Conservation (phyloP, 2,888 invertebrate genomes). For the Rhingia rostrata region DNA sequence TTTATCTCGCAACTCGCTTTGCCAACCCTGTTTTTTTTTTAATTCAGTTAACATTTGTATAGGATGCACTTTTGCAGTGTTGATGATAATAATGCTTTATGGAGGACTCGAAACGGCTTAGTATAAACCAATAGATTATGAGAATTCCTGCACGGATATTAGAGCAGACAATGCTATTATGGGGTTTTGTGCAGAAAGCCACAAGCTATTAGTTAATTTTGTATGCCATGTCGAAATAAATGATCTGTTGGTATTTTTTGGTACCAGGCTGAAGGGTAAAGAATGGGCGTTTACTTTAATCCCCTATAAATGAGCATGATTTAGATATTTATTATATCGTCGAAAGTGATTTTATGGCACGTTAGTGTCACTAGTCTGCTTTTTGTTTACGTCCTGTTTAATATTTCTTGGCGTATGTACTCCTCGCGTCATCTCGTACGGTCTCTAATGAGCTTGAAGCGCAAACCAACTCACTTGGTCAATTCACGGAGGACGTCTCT, state of each 20-base stretch:
- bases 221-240: background rate
- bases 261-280: too few relatives aligned
- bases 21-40: constrained; percentile 1
- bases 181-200: background rate
- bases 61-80: constrained; percentile 28
- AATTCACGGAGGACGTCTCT: too few relatives aligned
- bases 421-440: too few relatives aligned
- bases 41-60: constrained; percentile 1
- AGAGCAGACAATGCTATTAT: background rate
- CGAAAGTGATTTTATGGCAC: too few relatives aligned
- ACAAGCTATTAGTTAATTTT: background rate
- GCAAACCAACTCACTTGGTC: too few relatives aligned
- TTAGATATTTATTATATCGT: too few relatives aligned
- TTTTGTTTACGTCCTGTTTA: too few relatives aligned
- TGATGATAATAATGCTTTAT: background rate
- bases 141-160: background rate
- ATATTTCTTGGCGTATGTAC: too few relatives aligned
- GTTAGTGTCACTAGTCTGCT: too few relatives aligned
- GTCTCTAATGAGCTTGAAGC: too few relatives aligned
- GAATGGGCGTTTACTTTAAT: too few relatives aligned
- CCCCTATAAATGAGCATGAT: too few relatives aligned
- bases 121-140: constrained; percentile 9
- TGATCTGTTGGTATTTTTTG: background rate
- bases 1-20: background rate
- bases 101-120: constrained; percentile 4